phyloP scores from a whole-genome alignment of 2,113 vertebrate genomes.

The Emberiza fucata region DNA sequence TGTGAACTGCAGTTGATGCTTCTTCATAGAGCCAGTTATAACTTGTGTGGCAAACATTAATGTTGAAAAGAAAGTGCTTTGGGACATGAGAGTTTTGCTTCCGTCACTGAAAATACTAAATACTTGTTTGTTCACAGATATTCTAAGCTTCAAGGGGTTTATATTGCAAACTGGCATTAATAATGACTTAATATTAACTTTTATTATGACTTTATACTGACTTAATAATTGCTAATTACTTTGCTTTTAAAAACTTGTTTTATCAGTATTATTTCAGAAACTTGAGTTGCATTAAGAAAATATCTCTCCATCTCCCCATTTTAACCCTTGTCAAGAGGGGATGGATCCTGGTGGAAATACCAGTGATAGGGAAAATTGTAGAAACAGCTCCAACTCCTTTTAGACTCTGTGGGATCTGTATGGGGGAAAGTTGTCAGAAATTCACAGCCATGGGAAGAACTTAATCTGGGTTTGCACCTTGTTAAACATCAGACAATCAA shows the following conservation, averaged over 20 bases:
- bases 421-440: background rate
- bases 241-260: background rate
- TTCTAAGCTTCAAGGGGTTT: background rate
- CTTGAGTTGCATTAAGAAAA: background rate
- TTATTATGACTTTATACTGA: background rate
- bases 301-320: background rate
- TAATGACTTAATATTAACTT: background rate
- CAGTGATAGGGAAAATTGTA: background rate
- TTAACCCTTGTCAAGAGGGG: background rate
- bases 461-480: background rate
- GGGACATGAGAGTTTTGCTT: background rate
- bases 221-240: background rate
- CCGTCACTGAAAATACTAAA: background rate
- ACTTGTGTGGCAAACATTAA: background rate
- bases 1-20: background rate
- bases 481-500: constrained; percentile 32
- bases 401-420: background rate
- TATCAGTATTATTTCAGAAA: background rate
- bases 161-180: background rate
- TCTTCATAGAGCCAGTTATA: background rate
- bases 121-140: background rate
- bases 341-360: background rate
- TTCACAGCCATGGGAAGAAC: background rate
- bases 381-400: background rate
- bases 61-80: background rate